Conservation (phyloP, 1,140 invertebrate genomes). For the Drosophila willistoni region DNA sequence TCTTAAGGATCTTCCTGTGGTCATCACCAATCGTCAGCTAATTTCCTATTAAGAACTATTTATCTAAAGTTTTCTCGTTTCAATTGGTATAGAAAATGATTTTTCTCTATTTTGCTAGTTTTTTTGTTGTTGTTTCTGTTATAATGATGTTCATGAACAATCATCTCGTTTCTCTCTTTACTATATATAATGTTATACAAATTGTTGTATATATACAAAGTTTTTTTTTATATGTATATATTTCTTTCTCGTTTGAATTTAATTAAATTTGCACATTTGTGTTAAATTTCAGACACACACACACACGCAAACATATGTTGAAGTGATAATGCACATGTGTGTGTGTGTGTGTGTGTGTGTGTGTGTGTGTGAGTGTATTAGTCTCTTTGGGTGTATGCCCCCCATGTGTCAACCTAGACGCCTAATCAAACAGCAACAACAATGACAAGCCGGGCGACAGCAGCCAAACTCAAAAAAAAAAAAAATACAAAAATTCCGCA, state of each 20-base stretch:
- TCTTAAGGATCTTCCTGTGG: too few relatives aligned
- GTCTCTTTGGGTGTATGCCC: conserved; percentile 37
- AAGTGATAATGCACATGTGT: conserved; percentile 3
- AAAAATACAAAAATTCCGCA: conserved; percentile 24
- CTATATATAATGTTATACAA: conserved; percentile 8
- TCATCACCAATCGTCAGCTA: too few relatives aligned
- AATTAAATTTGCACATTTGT: conserved; percentile 81
- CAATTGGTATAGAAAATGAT: too few relatives aligned
- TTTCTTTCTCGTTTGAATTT: conserved; percentile 80
- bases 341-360: conserved; percentile 11
- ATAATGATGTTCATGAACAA: not conserved
- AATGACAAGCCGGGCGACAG: conserved; percentile 49
- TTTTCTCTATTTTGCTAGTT: not conserved
- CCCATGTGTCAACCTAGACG: conserved; percentile 75
- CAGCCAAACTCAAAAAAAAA: conserved; percentile 52
- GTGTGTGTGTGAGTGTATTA: conserved; percentile 34
- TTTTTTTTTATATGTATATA: conserved; percentile 51
- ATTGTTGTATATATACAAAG: conserved; percentile 35
- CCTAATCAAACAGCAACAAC: conserved; percentile 71
- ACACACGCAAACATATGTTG: conserved; percentile 9
- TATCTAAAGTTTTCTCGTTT: too few relatives aligned
- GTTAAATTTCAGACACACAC: conserved; percentile 75
- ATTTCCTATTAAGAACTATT: too few relatives aligned
- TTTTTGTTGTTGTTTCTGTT: not conserved
- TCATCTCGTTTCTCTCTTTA: not conserved